Evolutionary conservation across 2,888 invertebrate species (phyloP).

Genomic region (Aphidoletes aphidimyza): DNA sequence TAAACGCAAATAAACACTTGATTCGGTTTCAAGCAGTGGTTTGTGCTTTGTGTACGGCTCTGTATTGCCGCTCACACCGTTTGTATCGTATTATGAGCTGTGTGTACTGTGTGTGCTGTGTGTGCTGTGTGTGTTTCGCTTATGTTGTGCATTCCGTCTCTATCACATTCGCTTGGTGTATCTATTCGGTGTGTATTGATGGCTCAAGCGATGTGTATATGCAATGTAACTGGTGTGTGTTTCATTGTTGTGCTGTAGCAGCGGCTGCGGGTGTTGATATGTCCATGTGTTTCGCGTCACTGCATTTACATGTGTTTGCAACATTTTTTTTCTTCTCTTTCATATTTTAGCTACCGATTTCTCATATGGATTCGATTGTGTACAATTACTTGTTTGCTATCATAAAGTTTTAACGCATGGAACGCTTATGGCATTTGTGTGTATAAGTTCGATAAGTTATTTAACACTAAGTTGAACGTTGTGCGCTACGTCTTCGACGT

Average conservation of each 20-base stretch:
- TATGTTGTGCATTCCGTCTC: background rate
- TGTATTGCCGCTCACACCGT: background rate
- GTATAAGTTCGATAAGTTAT: background rate
- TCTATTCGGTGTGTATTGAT: background rate
- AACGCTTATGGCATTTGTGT: background rate
- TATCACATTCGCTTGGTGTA: slow-evolving; percentile 7
- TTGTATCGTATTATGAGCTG: too few relatives aligned
- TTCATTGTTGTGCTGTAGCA: background rate
- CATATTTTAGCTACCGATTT: background rate
- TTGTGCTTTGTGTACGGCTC: background rate
- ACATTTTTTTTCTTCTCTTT: background rate
- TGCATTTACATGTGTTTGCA: slow-evolving; percentile 31
- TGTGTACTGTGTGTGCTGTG: too few relatives aligned
- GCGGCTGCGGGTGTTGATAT: slow-evolving; percentile 52
- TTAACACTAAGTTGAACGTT: background rate
- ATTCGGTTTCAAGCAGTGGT: slow-evolving; percentile 22
- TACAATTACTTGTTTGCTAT: slow-evolving; percentile 37
- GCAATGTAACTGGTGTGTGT: background rate
- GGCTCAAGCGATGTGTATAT: slow-evolving; percentile 1
- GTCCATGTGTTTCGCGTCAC: slow-evolving; percentile 52
- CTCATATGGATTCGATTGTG: background rate
- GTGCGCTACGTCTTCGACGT: background rate
- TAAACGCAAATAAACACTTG: slow-evolving; percentile 50
- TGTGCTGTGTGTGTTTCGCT: background rate
- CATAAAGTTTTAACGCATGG: too few relatives aligned